Evolutionary conservation across 53 echinoderm and acorn worm species (phyloP).

Genomic region (Antedon mediterranea): DNA sequence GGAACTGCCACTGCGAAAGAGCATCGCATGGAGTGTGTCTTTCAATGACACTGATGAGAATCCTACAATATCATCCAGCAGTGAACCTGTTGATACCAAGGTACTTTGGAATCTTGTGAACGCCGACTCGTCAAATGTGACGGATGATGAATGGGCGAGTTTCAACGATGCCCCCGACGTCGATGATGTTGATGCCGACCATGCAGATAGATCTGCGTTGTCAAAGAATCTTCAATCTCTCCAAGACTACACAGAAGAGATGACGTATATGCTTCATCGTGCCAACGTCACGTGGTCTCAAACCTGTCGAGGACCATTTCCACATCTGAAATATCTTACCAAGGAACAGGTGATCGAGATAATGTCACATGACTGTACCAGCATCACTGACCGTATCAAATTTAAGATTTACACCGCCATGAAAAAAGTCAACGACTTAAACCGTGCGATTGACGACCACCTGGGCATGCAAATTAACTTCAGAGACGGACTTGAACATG

Average conservation of each 20-base stretch:
- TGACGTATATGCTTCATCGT: not conserved
- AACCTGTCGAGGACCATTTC: not conserved
- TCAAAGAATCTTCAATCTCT: not conserved
- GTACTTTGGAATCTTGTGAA: no score
- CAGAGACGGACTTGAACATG: not conserved
- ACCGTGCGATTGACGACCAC: not conserved
- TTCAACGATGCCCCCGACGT: not conserved
- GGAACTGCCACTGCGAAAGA: no score
- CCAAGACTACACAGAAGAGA: not conserved
- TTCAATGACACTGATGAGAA: no score
- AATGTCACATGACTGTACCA: not conserved
- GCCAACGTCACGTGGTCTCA: not conserved
- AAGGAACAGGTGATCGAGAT: not conserved
- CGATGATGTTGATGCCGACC: not conserved
- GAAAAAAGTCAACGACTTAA: not conserved
- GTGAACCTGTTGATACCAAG: no score
- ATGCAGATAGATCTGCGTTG: not conserved
- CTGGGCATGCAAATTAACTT: not conserved
- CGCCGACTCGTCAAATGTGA: no score
- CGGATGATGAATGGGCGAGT: no score
- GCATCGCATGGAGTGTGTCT: no score
- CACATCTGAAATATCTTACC: not conserved
- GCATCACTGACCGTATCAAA: not conserved
- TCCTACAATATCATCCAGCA: no score
- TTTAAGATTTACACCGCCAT: not conserved